phyloP scores from a whole-genome alignment of 2,113 vertebrate species.

The Microcebus lehilahytsara region DNA sequence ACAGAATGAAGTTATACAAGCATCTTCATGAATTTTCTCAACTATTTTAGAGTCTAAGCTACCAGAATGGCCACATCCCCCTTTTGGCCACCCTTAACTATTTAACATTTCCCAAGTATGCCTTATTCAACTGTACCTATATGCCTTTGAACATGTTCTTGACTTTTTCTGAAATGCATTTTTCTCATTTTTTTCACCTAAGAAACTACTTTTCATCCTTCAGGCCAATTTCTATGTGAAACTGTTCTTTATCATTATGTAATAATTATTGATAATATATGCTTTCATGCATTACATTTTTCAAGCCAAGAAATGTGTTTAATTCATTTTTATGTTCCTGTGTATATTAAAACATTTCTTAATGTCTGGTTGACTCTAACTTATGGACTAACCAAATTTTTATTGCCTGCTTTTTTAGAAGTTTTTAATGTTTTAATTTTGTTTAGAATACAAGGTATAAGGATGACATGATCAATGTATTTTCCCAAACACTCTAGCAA shows the following conservation, averaged over 20 bases:
- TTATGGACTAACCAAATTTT: not conserved
- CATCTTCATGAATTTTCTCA: not conserved
- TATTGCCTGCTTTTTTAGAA: not conserved
- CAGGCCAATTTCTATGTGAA: not conserved
- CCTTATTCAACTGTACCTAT: not conserved
- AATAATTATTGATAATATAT: not conserved
- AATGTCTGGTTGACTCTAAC: not conserved
- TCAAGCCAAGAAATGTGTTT: not conserved
- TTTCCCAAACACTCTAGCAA: not conserved
- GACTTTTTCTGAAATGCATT: not conserved
- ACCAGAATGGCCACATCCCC: too few species aligned
- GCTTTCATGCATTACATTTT: not conserved
- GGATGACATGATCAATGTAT: not conserved
- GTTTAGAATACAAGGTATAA: not conserved
- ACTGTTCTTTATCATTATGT: not conserved
- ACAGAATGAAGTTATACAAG: not conserved
- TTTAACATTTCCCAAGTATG: not conserved
- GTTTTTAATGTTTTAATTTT: not conserved
- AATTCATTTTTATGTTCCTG: not conserved
- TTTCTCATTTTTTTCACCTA: not conserved
- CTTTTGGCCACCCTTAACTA: not conserved
- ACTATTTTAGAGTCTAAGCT: not conserved
- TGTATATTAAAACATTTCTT: not conserved
- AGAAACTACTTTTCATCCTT: not conserved
- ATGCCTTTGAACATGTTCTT: not conserved